These are phyloP conservation scores for Saguinus imperator DNA, from an alignment of 2,113 vertebrate genomes.

Conservation along the genomic window DNA sequence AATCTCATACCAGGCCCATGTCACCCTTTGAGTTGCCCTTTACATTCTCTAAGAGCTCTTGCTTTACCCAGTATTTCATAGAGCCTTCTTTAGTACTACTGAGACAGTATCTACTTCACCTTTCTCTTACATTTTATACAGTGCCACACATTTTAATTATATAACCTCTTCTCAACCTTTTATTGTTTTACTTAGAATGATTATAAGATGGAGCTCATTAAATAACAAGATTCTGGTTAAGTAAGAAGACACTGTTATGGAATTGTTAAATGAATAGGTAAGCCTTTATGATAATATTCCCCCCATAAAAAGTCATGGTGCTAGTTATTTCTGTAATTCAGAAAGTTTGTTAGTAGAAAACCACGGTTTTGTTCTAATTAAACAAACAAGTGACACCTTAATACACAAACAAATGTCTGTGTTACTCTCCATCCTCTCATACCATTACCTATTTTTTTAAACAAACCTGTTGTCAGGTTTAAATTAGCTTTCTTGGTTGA, in stretches of 20 bases:
- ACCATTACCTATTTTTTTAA: slow-evolving; percentile 26
- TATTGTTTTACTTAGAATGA: slow-evolving; percentile 4
- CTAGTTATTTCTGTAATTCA: slow-evolving; percentile 49
- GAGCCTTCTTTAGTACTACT: not conserved
- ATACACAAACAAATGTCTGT: slow-evolving; percentile 56
- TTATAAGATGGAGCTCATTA: not conserved
- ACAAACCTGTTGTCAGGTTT: slow-evolving; percentile 72
- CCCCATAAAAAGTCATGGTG: not conserved
- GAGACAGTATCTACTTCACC: not conserved
- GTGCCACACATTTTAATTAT: not conserved
- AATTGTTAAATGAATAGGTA: slow-evolving; percentile 16
- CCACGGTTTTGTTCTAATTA: slow-evolving; percentile 69
- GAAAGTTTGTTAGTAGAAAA: slow-evolving; percentile 67
- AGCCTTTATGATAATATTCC: slow-evolving; percentile 10
- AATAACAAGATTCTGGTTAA: not conserved
- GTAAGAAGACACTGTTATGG: not conserved
- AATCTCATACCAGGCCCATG: not conserved
- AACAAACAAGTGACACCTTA: slow-evolving; percentile 67
- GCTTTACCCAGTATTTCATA: not conserved
- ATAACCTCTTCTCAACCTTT: not conserved
- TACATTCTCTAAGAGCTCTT: not conserved
- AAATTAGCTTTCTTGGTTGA: slow-evolving; percentile 81
- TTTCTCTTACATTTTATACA: not conserved
- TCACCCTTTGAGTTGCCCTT: not conserved
- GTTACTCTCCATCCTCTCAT: slow-evolving; percentile 63